These are phyloP conservation scores for Myzus persicae DNA, from an alignment of 1,140 invertebrate genomes.

Conservation along the genomic window DNA sequence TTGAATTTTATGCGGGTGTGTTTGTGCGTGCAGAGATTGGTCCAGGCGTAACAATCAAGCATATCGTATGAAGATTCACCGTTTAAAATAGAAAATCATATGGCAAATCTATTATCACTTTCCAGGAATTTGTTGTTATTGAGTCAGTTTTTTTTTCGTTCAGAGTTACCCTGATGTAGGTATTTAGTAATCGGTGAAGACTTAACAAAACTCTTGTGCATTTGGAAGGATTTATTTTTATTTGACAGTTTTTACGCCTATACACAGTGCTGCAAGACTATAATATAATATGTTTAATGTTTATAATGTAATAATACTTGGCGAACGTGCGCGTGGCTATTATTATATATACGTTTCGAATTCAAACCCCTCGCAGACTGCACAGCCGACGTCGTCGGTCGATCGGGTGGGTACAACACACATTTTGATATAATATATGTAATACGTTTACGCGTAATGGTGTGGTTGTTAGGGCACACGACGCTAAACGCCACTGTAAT, in stretches of 20 bases:
- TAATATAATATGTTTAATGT: not conserved
- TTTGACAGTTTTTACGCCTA: not conserved
- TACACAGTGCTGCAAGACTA: too few species aligned
- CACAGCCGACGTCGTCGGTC: not conserved
- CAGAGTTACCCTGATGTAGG: not conserved
- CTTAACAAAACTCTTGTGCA: not conserved
- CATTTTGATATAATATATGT: not conserved
- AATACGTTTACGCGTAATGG: conserved; percentile 9
- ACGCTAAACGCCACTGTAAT: not conserved
- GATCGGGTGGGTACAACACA: not conserved
- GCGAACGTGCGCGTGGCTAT: not conserved
- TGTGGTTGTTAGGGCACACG: not conserved
- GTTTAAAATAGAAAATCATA: not conserved
- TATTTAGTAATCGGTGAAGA: not conserved
- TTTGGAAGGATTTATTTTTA: not conserved
- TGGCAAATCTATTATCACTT: not conserved
- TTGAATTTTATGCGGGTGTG: not conserved
- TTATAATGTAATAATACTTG: not conserved
- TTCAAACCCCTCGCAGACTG: not conserved
- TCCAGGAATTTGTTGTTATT: not conserved
- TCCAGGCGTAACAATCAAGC: too few species aligned
- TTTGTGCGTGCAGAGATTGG: too few species aligned
- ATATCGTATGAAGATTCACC: not conserved
- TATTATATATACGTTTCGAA: not conserved
- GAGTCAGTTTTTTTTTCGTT: not conserved